Evolutionary conservation across 2,113 vertebrate genomes (phyloP), one percentile per base, ranked within the genome.

Genomic region (Verasper variegatus): DNA sequence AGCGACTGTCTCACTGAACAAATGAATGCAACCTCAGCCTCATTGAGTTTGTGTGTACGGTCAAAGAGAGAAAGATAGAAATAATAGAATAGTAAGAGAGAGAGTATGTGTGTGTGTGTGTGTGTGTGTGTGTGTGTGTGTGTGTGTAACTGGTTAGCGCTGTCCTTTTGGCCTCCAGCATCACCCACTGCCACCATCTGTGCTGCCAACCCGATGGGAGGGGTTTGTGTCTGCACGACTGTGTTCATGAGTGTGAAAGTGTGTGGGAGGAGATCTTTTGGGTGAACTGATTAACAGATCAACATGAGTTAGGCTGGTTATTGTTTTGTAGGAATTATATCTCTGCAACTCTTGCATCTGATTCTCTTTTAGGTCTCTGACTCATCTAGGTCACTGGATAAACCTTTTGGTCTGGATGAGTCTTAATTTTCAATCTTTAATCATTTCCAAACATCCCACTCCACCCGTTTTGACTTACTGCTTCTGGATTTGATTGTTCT

Each of bases 181-280:
- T 91, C 86, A 88, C 82, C 73, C 77, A 85, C 61, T 72, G 80
- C 75, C 68, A 76, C 86, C 88, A 89, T 88, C 88, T 87, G 86
- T 80, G 82, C 78, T 82, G 74, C 59, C 68, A 82, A 73, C 70
- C 75, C 67, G 63, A 78, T 80, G 74, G 77, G 40, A 63, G 68
- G 68, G 21, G 64, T 81, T 47, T 73, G 66, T 71, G 62, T 83
- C 14, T 82, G 69, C 37, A 31, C 13, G 2, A 24, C 57, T 74
- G 65, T 78, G 20, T 62, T 51, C 24, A 45, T 64, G 70, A 26
- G 63, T 64, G 52, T 81, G 66, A 17, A n/a, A 18, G 35, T 61
- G 13, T 68, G 58, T 63, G 26, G 26, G 52, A 21, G 54, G 5
- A 71, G 13, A 45, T 24, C 47, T 67, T 67, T 57, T 59, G 57